These are phyloP conservation scores for Brachionus rubens DNA, from an alignment of 1,140 invertebrate genomes.

Conservation along the genomic window DNA sequence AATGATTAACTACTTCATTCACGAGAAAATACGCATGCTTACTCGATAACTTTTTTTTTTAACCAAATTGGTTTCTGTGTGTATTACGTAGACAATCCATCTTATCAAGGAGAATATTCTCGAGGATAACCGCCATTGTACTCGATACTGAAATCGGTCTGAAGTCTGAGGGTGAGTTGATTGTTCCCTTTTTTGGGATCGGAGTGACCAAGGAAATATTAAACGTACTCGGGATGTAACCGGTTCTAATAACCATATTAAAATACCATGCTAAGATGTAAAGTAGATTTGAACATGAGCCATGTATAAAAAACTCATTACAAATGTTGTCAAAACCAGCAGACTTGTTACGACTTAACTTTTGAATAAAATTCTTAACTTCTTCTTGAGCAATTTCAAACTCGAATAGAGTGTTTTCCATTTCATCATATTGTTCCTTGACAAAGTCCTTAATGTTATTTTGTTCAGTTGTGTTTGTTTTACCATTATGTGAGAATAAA, in stretches of 20 bases:
- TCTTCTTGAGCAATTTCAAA: not conserved
- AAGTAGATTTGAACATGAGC: not conserved
- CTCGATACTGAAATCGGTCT: not conserved
- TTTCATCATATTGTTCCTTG: not conserved
- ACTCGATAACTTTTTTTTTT: too few relatives aligned
- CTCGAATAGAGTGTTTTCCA: not conserved
- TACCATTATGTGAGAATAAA: too few relatives aligned
- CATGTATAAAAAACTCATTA: not conserved
- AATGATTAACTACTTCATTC: slow-evolving; percentile 1
- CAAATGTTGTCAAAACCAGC: not conserved
- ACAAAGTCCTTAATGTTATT: too few relatives aligned
- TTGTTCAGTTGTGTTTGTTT: too few relatives aligned
- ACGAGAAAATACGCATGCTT: too few relatives aligned
- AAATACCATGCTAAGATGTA: too few relatives aligned
- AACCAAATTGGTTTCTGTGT: too few relatives aligned
- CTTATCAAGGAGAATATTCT: not conserved
- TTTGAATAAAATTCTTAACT: not conserved
- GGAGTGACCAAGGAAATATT: not conserved
- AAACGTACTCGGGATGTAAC: not conserved
- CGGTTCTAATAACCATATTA: too few relatives aligned
- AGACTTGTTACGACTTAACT: too few relatives aligned
- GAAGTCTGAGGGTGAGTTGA: too few relatives aligned
- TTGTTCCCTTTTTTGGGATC: not conserved
- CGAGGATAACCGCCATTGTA: not conserved
- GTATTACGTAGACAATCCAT: not conserved